Base-by-base conservation (phyloP, 2,797 vertebrate species). In the Smutsia temminckii region DNA sequence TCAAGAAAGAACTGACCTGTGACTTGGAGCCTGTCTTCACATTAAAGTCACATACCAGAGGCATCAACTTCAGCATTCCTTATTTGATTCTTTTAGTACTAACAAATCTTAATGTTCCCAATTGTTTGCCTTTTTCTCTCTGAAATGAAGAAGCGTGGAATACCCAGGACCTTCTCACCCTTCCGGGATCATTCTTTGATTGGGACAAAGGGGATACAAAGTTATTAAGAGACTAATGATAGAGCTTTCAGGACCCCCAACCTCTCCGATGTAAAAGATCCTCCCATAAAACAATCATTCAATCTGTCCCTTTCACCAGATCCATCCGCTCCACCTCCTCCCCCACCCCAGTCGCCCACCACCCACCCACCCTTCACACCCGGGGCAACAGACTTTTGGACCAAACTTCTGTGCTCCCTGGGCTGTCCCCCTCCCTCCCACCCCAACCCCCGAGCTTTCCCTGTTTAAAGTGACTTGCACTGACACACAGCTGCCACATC, bases 101-200 rank as follows among this genome's bases (percentile, higher is more conserved):
- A 53, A 21, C 20, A 63, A 55, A 64, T 72, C 71, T 95, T 80
- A 68, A 21, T 74, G 83, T 87, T 63, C 32, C 34, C 29, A 80
- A 40, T 14, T n/a, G 27, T 80, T 93, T 69, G 49, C n/a, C 21
- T 17, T 34, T 84, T 84, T 85, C 42, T 57, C 17, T 63, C 29
- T 42, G 63, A 96, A 86, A 92, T 23, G 57, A 95, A 94, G 55
- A 71, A 63, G 12, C 20, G n/a, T 64, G 72, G 6, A 78, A 64
- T 53, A 75, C 87, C 18, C 42, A 46, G 46, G 20, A 84, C 29
- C 13, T 86, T 92, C 78, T 77, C 49, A 78, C 18, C 10, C 27
- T 68, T 46, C 64, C 21, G 1, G 29, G 42, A 23, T 72, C 85
- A 80, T 91, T 95, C 90, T 71, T 93, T 46, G 77, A 80, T 46